Evolutionary conservation across 2,888 invertebrate genomes (phyloP).

Genomic region (Spilosoma lubricipeda): DNA sequence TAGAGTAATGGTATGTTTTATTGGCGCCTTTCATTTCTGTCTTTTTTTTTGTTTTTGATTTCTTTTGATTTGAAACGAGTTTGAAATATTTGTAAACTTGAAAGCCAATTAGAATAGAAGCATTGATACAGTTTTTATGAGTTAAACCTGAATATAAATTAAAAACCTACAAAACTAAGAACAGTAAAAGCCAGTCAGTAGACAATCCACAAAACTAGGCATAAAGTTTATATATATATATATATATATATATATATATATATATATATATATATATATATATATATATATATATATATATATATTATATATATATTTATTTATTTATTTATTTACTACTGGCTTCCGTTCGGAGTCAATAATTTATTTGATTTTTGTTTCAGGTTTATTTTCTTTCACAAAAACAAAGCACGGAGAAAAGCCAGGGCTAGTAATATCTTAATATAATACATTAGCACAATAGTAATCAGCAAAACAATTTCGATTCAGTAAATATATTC

Average conservation of each 20-base stretch:
- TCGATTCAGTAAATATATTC: neutral
- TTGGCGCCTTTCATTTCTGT: conserved; percentile 16
- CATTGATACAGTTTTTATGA: no score
- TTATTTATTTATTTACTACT: no score
- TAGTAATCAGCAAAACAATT: neutral
- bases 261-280: no score
- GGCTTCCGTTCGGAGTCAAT: neutral
- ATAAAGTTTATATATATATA: no score
- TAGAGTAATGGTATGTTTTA: conserved; percentile 28
- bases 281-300: no score
- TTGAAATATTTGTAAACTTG: no score
- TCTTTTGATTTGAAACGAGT: neutral
- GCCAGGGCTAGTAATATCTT: neutral
- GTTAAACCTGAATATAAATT: neutral
- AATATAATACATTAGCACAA: neutral
- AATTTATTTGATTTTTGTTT: neutral
- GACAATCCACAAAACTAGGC: neutral
- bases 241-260: no score
- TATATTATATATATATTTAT: no score
- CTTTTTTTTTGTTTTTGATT: neutral
- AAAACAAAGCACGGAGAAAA: neutral
- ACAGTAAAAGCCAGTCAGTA: neutral
- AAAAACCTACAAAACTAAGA: neutral
- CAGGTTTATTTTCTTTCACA: neutral
- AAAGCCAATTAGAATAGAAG: no score